Base-by-base conservation (phyloP, 2,888 invertebrate species). In the Pseudanteris insignis region DNA sequence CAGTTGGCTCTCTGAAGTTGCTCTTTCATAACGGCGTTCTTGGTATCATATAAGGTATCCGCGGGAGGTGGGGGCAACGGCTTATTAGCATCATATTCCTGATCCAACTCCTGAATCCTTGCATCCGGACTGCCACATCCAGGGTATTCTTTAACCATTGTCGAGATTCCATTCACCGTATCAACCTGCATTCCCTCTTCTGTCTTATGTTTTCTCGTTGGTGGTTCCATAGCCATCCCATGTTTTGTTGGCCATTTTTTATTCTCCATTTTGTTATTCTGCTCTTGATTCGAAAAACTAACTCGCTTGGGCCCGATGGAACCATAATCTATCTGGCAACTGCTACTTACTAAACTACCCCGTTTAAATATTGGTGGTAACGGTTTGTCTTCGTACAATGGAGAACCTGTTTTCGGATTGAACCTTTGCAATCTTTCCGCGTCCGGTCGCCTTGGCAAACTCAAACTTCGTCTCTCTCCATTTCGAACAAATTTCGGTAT, bases 241-340 rank as follows among this genome's bases (percentile, higher is more conserved):
- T 81, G 82, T 57, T 80, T 83, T 1, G 82, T 83, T 1, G 83
- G 83, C 84, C 84, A 84, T 11, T 68, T 76, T 4, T 72, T 75
- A 2, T 67, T 37, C 1, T 70, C 53, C 11, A 72, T 32, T 18
- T 64, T 65, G 0, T 68, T 69, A n/a, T n/a, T n/a, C 1, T 57
- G 66, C 0, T 70, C 70, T 15, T 75, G 75, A 59, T 79, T 81
- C 2, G 81, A 81, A 64, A 85, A 84, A 64, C 84, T 84, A 1
- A 85, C 84, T 48, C 83, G 81, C 55, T 84, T 84, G 7, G 81
- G 80, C 1, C 76, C 75, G 24, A 75, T 70, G 6, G 74, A 74
- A 2, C 79, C 77, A 34, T 79, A 77, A 3, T 82, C 81, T 2
- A 73, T 63, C 2, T 70, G 74, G 10, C 62, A 73, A 26, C 76